These are phyloP conservation scores for Frankliniella intonsa DNA, from an alignment of 2,888 invertebrate genomes.

Conservation along the genomic window DNA sequence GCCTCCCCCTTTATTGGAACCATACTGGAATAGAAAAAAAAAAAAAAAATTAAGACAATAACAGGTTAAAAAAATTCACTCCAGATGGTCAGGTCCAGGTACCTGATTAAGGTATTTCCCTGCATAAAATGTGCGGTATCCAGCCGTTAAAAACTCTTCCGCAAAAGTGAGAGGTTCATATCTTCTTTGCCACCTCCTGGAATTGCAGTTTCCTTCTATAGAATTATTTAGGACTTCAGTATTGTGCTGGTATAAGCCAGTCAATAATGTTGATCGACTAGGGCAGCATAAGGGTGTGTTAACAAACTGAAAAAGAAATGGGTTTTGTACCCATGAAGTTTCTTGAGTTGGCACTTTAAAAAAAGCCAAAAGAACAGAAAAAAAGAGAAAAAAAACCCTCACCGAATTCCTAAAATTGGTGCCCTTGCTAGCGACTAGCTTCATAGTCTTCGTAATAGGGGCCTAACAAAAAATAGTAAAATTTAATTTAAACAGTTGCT, in stretches of 20 bases:
- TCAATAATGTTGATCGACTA: slow-evolving; percentile 78
- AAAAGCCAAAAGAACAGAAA: background rate
- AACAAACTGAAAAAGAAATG: slow-evolving; percentile 59
- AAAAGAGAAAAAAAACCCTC: slow-evolving; percentile 36
- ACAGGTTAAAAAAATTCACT: background rate
- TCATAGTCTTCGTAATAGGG: slow-evolving; percentile 61
- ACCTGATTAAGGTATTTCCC: slow-evolving; percentile 93
- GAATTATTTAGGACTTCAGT: slow-evolving; percentile 75
- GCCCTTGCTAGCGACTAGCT: slow-evolving; percentile 60
- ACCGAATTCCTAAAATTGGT: slow-evolving; percentile 70
- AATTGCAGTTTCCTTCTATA: slow-evolving; percentile 69
- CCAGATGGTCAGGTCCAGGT: slow-evolving; percentile 31
- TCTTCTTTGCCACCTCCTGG: slow-evolving; percentile 59
- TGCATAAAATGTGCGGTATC: slow-evolving; percentile 82
- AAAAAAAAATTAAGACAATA: slow-evolving; percentile 28
- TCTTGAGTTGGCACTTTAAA: slow-evolving; percentile 19
- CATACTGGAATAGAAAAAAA: slow-evolving; percentile 54
- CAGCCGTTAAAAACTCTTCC: slow-evolving; percentile 56
- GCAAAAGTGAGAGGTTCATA: slow-evolving; percentile 67
- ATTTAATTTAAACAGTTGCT: slow-evolving; percentile 39
- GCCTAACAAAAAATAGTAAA: slow-evolving; percentile 51
- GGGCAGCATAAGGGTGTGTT: slow-evolving; percentile 86
- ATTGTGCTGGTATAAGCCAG: slow-evolving; percentile 81
- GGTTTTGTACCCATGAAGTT: background rate
- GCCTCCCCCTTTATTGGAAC: slow-evolving; percentile 56